Percentiles rank a stretch among this genome's conserved stretches.
Evolutionary conservation across 2,797 vertebrate genomes (phyloP).

Genomic region (Myotis daubentonii): DNA sequence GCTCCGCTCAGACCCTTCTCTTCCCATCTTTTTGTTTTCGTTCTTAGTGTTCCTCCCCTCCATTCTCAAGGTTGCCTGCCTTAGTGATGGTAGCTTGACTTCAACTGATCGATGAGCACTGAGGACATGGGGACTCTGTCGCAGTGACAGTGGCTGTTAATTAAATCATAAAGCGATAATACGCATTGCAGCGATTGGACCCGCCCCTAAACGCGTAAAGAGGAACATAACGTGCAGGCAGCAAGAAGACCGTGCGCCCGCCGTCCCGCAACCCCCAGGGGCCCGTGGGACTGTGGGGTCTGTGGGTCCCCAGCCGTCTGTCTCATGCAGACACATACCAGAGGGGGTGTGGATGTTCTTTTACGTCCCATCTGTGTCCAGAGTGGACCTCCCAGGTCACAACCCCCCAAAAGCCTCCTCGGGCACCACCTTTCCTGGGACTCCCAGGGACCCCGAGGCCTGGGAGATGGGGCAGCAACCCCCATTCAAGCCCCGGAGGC

Average conservation of each 20-base stretch:
- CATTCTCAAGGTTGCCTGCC: background rate
- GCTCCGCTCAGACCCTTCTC: background rate
- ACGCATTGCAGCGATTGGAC: accelerated
- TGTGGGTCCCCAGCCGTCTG: accelerated
- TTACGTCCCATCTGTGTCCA: background rate
- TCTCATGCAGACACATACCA: accelerated
- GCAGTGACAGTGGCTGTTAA: background rate
- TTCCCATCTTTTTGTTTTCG: background rate
- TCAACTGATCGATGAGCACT: too few relatives aligned
- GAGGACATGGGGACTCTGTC: background rate
- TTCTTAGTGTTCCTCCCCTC: background rate
- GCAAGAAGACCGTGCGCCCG: accelerated
- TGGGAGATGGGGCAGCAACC: accelerated
- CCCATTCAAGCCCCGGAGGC: background rate
- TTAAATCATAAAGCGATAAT: background rate
- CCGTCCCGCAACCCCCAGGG: background rate
- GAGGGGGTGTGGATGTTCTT: background rate
- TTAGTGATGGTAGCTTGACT: background rate
- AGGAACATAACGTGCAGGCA: accelerated
- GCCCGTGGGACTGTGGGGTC: accelerated
- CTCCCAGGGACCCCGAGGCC: background rate
- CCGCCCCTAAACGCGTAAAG: accelerated
- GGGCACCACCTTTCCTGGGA: background rate
- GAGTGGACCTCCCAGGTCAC: background rate
- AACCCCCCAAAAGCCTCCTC: background rate